A percentile compares a stretch with the other conserved stretches of the same genome.
phyloP scores from a whole-genome alignment of 2,113 vertebrate genomes.

The Poecile atricapillus region DNA sequence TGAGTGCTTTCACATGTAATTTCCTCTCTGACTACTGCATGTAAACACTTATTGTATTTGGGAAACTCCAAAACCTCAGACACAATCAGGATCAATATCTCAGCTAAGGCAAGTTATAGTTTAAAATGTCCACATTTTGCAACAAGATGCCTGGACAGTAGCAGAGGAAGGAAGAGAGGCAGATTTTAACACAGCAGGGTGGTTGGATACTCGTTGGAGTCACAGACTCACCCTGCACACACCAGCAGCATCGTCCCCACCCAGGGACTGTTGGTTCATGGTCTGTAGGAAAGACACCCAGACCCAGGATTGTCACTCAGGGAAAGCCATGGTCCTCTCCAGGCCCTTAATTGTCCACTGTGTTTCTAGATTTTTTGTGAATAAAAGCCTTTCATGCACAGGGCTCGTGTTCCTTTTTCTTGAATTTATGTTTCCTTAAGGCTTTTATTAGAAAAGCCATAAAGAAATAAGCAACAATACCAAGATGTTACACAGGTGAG shows the following conservation, averaged over 20 bases:
- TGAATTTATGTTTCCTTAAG: background rate
- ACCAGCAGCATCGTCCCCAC: background rate
- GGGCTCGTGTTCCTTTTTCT: background rate
- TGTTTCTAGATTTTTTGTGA: background rate
- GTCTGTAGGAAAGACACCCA: background rate
- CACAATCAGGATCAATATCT: slow-evolving; percentile 57
- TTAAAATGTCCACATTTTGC: background rate
- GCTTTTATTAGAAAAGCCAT: background rate
- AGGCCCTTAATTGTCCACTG: background rate
- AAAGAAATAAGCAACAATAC: background rate
- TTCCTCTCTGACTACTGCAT: slow-evolving; percentile 75
- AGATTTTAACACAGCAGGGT: background rate
- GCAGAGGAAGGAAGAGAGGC: background rate
- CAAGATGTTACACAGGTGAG: background rate
- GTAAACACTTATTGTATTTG: slow-evolving; percentile 79
- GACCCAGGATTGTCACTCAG: background rate
- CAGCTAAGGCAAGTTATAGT: background rate
- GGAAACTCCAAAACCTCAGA: slow-evolving; percentile 61
- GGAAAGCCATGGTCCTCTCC: background rate
- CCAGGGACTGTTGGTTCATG: background rate
- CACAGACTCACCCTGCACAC: fast-evolving
- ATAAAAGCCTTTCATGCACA: background rate
- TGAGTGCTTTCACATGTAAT: slow-evolving; percentile 79
- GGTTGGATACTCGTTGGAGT: background rate
- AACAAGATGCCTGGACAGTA: background rate